phyloP scores from a whole-genome alignment of 2,797 vertebrate species.

The Nannoperca obscura region DNA sequence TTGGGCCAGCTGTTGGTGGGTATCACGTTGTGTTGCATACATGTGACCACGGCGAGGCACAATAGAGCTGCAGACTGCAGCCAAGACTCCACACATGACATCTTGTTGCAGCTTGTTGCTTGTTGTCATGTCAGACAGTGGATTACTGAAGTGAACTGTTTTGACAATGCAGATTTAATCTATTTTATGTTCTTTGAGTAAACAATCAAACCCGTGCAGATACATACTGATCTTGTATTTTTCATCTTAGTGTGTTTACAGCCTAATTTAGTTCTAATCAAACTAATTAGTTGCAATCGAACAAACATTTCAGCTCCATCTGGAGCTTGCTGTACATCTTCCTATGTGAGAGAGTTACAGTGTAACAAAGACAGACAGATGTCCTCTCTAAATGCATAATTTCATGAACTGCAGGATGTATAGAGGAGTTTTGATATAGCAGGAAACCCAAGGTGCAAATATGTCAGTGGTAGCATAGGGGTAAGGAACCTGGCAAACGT shows the following conservation, averaged over 20 bases:
- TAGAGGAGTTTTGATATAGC: not conserved
- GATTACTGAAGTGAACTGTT: not conserved
- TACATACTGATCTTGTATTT: not conserved
- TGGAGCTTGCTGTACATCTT: not conserved
- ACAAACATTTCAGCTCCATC: not conserved
- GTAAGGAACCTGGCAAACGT: not conserved
- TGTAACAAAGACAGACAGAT: not conserved
- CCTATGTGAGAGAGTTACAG: not conserved
- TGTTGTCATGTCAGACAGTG: not conserved
- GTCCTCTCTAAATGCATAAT: not conserved
- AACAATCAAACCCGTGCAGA: not conserved
- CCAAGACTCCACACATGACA: not conserved
- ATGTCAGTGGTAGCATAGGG: not conserved
- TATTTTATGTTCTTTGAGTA: not conserved
- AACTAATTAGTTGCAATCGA: not conserved
- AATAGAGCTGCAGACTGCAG: slow-evolving; percentile 23
- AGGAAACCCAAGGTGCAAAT: not conserved
- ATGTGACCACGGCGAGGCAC: slow-evolving; percentile 51
- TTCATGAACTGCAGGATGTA: not conserved
- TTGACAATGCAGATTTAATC: not conserved
- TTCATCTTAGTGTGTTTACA: not conserved
- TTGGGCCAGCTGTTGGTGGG: not conserved
- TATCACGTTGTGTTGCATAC: not conserved
- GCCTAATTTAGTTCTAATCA: too few species aligned
- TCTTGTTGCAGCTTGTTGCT: too few species aligned